Evolutionary conservation across 92 coral and sea anemone species (phyloP).

Genomic region (Montipora capitata): DNA sequence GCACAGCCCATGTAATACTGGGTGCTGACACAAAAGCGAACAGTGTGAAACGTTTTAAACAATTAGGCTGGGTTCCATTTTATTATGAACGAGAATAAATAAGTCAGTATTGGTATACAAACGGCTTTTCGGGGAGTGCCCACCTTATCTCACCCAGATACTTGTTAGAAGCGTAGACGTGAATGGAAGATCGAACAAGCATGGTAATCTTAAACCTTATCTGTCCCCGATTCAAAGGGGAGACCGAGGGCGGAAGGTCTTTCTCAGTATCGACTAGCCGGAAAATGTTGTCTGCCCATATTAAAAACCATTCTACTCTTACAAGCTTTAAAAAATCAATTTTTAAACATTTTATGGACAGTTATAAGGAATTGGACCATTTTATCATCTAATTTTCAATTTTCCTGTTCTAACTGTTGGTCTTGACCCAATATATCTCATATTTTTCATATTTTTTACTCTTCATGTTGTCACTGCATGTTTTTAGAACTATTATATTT

Average conservation of each 20-base stretch:
- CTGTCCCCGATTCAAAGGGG: slow-evolving; percentile 41
- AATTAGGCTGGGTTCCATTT: slow-evolving; percentile 52
- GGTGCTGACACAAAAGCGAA: slow-evolving; percentile 65
- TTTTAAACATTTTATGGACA: neutral
- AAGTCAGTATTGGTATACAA: slow-evolving; percentile 44
- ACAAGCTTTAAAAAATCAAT: slow-evolving; percentile 14
- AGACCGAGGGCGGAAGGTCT: slow-evolving; percentile 61
- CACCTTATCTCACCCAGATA: slow-evolving; percentile 18
- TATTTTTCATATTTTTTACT: neutral
- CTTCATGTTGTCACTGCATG: neutral
- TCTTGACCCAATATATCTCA: neutral
- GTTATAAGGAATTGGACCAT: neutral
- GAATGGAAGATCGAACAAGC: slow-evolving; percentile 11
- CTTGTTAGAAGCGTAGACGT: slow-evolving; percentile 28
- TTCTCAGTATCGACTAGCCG: slow-evolving; percentile 15
- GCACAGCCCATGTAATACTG: slow-evolving; percentile 69
- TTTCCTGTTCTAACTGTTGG: neutral
- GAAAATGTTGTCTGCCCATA: slow-evolving; percentile 26
- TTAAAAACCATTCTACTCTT: neutral
- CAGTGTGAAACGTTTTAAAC: slow-evolving; percentile 61
- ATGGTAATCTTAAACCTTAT: slow-evolving; percentile 40
- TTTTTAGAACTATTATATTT: neutral
- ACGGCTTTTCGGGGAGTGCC: slow-evolving; percentile 18
- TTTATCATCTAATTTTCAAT: neutral
- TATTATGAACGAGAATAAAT: slow-evolving; percentile 35